Conservation (phyloP, 1,140 invertebrate species). For the Drosophila willistoni region DNA sequence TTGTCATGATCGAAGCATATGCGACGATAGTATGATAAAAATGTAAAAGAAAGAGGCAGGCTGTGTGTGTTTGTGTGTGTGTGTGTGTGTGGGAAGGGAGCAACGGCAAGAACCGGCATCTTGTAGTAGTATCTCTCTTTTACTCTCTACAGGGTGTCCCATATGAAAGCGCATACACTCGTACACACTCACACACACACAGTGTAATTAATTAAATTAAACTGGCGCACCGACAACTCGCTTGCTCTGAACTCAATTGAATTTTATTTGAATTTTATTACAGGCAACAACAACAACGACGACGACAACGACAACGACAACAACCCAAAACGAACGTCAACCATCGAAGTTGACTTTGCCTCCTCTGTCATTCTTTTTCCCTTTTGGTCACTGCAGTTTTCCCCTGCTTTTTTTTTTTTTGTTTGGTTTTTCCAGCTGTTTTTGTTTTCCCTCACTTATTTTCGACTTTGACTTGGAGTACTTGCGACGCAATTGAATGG, state of each 20-base stretch:
- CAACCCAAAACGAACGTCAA: slow-evolving; percentile 2
- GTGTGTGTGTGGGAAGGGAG: background rate
- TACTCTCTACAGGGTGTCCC: slow-evolving; percentile 17
- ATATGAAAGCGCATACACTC: slow-evolving; percentile 2
- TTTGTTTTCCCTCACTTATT: slow-evolving; percentile 36
- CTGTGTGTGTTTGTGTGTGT: too few relatives aligned
- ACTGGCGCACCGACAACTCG: slow-evolving; percentile 56
- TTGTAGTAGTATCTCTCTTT: background rate
- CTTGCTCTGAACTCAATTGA: slow-evolving; percentile 74
- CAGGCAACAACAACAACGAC: slow-evolving; percentile 38
- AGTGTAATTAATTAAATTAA: slow-evolving; percentile 79
- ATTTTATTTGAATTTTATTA: slow-evolving; percentile 82
- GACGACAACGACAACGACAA: too few relatives aligned
- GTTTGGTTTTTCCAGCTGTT: slow-evolving; percentile 53
- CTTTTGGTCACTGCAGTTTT: slow-evolving; percentile 51
- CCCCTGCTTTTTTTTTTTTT: slow-evolving; percentile 19
- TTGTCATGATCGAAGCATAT: slow-evolving; percentile 13
- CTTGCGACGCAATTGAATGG: slow-evolving; percentile 72
- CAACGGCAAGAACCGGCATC: background rate
- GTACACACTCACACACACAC: slow-evolving; percentile 35
- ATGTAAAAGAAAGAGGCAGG: slow-evolving; percentile 27
- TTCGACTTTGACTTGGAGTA: slow-evolving; percentile 54
- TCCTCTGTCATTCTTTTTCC: too few relatives aligned
- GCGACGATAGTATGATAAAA: slow-evolving; percentile 50
- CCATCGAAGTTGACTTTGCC: slow-evolving; percentile 31